phyloP scores from a whole-genome alignment of 2,888 invertebrate genomes.

The Ceriagrion tenellum region DNA sequence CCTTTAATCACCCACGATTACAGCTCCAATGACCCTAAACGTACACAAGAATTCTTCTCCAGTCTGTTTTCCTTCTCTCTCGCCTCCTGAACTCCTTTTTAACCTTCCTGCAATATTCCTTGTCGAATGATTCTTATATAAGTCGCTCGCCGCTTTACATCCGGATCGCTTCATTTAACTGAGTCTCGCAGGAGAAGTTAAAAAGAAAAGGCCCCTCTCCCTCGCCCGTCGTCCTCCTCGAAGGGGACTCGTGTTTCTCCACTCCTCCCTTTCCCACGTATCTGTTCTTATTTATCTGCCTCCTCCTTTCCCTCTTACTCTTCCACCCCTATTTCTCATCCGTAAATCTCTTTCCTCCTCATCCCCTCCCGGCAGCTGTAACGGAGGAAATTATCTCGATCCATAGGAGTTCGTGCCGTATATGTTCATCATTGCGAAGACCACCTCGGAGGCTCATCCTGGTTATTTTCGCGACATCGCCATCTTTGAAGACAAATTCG shows the following conservation, averaged over 20 bases:
- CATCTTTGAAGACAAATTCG: neutral
- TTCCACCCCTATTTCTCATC: neutral
- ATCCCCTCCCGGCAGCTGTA: neutral
- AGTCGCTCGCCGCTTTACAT: neutral
- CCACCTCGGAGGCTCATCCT: neutral
- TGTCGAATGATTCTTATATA: neutral
- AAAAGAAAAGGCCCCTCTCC: neutral
- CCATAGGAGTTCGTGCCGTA: neutral
- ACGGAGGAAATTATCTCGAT: neutral
- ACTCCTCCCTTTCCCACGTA: neutral
- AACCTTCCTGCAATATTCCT: neutral
- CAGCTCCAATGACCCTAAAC: too few species aligned
- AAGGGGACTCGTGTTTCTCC: neutral
- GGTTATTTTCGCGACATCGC: neutral
- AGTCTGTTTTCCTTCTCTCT: too few species aligned
- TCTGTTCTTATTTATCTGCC: neutral
- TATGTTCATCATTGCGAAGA: neutral
- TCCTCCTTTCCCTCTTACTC: neutral
- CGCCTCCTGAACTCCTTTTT: neutral
- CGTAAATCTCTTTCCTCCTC: neutral
- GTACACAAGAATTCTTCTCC: neutral
- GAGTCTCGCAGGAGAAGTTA: neutral
- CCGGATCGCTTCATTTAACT: constrained; percentile 20
- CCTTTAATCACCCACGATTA: too few species aligned
- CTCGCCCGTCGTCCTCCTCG: neutral